These are phyloP conservation scores for Apamea epomidion DNA, from an alignment of 2,888 invertebrate genomes.

Conservation along the genomic window DNA sequence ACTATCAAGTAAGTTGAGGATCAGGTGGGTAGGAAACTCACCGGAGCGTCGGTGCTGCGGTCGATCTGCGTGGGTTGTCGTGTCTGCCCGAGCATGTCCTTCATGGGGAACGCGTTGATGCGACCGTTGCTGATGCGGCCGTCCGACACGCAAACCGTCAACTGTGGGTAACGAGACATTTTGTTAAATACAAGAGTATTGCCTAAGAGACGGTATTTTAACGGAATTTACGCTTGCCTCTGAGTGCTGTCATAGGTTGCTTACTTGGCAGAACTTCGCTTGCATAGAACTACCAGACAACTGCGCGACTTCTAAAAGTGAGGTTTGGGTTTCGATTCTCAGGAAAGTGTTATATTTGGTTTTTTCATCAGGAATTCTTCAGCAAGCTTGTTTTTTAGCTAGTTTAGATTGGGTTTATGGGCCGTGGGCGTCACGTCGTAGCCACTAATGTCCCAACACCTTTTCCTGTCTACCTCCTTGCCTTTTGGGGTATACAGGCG, in stretches of 20 bases:
- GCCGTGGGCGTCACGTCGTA: neutral
- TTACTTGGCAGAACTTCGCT: too few relatives aligned
- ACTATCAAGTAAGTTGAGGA: neutral
- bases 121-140: constrained; percentile 93
- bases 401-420: neutral
- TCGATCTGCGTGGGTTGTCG: constrained; percentile 92
- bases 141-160: constrained; percentile 94
- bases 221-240: neutral
- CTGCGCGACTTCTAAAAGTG: neutral
- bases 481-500: neutral
- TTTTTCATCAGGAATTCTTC: neutral
- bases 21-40: constrained; percentile 76
- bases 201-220: neutral
- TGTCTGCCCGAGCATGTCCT: constrained; percentile 93
- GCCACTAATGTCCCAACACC: neutral
- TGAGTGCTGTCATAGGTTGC: neutral
- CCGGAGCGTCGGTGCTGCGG: constrained; percentile 94
- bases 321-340: neutral
- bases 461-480: neutral
- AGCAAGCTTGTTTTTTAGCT: too few relatives aligned
- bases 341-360: too few relatives aligned
- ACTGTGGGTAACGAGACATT: constrained; percentile 83
- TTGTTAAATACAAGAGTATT: neutral
- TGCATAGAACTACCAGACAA: neutral
- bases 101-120: constrained; percentile 96